These are phyloP conservation scores for Brachypodius melanocephalos DNA, from an alignment of 2,113 vertebrate species.

Conservation along the genomic window DNA sequence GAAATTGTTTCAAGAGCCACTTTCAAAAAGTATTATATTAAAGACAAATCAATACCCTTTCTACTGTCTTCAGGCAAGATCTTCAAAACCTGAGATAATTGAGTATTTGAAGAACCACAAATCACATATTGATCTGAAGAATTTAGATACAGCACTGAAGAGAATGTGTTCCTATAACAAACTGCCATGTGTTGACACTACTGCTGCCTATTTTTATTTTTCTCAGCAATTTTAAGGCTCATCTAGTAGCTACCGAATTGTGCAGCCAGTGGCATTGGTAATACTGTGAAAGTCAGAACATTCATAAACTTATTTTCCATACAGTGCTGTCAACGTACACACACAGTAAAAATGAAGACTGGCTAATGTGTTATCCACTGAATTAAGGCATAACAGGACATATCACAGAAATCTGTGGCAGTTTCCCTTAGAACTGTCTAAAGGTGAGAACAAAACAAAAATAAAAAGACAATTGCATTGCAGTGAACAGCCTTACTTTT, in stretches of 20 bases:
- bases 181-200: background rate
- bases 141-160: slow-evolving; percentile 30
- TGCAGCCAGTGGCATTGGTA: background rate
- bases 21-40: slow-evolving; percentile 65
- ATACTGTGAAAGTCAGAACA: slow-evolving; percentile 28
- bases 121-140: slow-evolving; percentile 54
- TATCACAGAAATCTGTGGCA: background rate
- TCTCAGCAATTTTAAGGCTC: slow-evolving; percentile 46
- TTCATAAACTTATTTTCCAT: slow-evolving; percentile 42
- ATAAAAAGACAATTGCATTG: background rate
- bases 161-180: slow-evolving; percentile 17
- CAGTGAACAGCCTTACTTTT: background rate
- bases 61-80: slow-evolving; percentile 55
- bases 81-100: slow-evolving; percentile 65
- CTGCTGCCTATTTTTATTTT: slow-evolving; percentile 14
- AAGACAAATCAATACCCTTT: slow-evolving; percentile 58
- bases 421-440: background rate
- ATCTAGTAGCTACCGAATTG: slow-evolving; percentile 1
- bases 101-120: slow-evolving; percentile 61
- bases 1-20: slow-evolving; percentile 55
- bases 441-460: background rate
- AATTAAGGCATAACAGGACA: background rate
- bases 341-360: background rate
- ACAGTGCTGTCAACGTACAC: background rate
- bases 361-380: background rate